These are phyloP conservation scores for Antidorcas marsupialis DNA, from an alignment of 2,113 vertebrate genomes.

Conservation along the genomic window DNA sequence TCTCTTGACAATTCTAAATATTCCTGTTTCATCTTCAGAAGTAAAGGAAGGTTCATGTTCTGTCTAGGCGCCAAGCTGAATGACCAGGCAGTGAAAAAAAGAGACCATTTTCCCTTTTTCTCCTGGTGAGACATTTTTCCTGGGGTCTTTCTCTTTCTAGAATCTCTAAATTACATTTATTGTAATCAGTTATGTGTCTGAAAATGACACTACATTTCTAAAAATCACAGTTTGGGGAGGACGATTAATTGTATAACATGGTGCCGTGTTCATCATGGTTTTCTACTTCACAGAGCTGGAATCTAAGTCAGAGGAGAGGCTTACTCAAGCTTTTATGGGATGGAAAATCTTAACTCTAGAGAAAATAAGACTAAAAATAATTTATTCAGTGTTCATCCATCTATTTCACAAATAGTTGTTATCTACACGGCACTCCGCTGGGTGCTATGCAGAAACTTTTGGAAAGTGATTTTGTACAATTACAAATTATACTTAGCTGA, in stretches of 20 bases:
- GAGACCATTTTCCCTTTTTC: background rate
- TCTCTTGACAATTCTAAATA: constrained; percentile 36
- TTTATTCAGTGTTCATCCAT: background rate
- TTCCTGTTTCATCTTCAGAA: constrained; percentile 40
- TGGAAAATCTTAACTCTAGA: background rate
- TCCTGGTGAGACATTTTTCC: background rate
- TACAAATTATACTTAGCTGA: background rate
- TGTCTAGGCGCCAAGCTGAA: background rate
- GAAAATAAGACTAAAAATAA: background rate
- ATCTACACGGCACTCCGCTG: background rate
- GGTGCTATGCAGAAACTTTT: background rate
- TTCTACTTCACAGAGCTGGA: background rate
- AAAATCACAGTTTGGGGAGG: background rate
- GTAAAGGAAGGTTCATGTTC: background rate
- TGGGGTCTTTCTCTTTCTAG: background rate
- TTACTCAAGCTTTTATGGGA: background rate
- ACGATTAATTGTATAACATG: background rate
- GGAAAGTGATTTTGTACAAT: background rate
- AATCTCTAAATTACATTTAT: background rate
- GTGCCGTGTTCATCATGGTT: background rate
- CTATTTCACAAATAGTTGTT: background rate
- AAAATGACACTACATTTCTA: background rate
- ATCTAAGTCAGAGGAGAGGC: background rate
- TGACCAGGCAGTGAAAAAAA: background rate
- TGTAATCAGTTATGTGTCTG: background rate